These are phyloP conservation scores for Pycnomerus fuliginosus DNA, from an alignment of 2,888 invertebrate species.

Conservation along the genomic window DNA sequence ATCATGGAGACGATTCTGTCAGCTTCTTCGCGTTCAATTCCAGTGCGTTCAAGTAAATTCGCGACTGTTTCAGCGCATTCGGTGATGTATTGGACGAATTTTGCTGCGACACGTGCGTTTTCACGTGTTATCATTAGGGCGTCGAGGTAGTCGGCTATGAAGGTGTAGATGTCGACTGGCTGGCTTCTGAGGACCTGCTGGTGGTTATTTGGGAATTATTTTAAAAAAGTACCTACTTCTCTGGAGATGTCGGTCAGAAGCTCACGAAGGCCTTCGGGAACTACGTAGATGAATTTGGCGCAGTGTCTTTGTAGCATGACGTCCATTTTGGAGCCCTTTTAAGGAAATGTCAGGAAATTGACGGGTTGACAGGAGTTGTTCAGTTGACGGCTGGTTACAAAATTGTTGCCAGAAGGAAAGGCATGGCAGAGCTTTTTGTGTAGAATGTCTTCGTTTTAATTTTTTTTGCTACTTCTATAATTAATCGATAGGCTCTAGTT, in stretches of 20 bases:
- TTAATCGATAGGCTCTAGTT: too few species aligned
- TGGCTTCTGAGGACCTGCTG: slow-evolving; percentile 66
- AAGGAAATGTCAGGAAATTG: too few species aligned
- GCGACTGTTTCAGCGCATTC: slow-evolving; percentile 45
- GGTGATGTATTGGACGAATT: slow-evolving; percentile 45
- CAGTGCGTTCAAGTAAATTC: slow-evolving; percentile 41
- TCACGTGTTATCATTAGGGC: slow-evolving; percentile 66
- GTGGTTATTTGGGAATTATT: too few species aligned
- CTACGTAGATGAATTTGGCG: slow-evolving; percentile 54
- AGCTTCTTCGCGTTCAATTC: slow-evolving; percentile 43
- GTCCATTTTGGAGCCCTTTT: slow-evolving; percentile 43
- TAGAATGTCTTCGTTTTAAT: too few species aligned
- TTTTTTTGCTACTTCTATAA: too few species aligned
- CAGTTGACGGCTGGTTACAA: too few species aligned
- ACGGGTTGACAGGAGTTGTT: too few species aligned
- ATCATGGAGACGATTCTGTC: slow-evolving; percentile 43
- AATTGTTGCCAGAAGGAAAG: too few species aligned
- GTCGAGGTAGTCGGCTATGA: slow-evolving; percentile 69
- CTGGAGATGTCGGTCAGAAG: slow-evolving; percentile 72
- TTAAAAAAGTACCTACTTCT: slow-evolving; percentile 57
- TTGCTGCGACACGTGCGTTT: slow-evolving; percentile 53
- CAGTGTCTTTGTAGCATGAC: slow-evolving; percentile 49
- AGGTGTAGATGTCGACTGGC: slow-evolving; percentile 63
- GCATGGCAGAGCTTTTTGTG: too few species aligned
- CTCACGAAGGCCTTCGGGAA: slow-evolving; percentile 70